These are phyloP conservation scores for Anastrepha obliqua DNA, from an alignment of 1,140 invertebrate species.

Conservation along the genomic window DNA sequence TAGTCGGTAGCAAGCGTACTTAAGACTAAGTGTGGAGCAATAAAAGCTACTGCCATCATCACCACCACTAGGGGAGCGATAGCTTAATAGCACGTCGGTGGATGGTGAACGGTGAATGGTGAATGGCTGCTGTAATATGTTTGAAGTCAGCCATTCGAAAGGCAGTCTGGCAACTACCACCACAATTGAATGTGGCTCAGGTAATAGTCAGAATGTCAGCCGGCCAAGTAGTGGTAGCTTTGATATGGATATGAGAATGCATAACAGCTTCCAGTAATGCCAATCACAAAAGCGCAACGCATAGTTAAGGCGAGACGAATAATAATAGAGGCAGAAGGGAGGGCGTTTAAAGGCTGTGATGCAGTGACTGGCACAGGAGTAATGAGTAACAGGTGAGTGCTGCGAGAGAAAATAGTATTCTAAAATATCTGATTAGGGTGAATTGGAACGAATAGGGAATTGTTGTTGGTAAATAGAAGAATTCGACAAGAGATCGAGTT, in stretches of 20 bases:
- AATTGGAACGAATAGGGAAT: too few species aligned
- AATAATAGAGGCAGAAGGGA: neutral
- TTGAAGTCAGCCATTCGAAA: neutral
- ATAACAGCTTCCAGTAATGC: slow-evolving; percentile 8
- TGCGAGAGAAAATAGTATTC: too few species aligned
- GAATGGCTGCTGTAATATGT: neutral
- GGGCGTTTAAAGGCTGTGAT: neutral
- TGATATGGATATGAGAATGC: neutral
- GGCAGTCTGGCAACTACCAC: neutral
- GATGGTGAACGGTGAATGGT: neutral
- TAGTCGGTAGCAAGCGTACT: neutral
- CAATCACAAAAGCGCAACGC: neutral
- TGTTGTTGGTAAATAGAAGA: too few species aligned
- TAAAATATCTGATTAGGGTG: too few species aligned
- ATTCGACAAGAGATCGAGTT: too few species aligned
- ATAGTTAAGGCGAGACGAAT: too few species aligned
- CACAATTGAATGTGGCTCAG: neutral
- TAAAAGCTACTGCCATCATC: neutral
- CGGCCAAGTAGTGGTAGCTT: slow-evolving; percentile 13
- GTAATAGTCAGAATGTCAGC: neutral
- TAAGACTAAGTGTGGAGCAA: neutral
- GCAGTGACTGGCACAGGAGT: neutral
- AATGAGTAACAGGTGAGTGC: too few species aligned
- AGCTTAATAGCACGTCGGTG: neutral
- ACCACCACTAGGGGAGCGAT: neutral